Conservation (phyloP, 1,140 invertebrate species). For the Lithobius niger region DNA sequence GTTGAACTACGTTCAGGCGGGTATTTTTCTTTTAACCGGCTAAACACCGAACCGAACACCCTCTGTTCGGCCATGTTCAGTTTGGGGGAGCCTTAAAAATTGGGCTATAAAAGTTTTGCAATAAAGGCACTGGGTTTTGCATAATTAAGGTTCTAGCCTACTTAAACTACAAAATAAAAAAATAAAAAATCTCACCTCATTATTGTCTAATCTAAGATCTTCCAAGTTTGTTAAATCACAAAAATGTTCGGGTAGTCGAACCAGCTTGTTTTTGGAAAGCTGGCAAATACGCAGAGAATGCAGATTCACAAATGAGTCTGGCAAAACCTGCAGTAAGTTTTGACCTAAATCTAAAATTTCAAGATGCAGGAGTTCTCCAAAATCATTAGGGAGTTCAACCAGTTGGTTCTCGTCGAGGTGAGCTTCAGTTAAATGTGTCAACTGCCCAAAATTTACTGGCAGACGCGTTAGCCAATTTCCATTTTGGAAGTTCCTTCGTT, state of each 20-base stretch:
- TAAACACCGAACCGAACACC: no score
- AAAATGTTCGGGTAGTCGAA: conserved; percentile 23
- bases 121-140: no score
- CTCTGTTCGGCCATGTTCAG: no score
- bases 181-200: conserved; percentile 19
- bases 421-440: conserved; percentile 19
- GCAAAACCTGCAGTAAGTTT: conserved; percentile 24
- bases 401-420: conserved; percentile 27
- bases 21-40: no score
- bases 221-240: conserved; percentile 21
- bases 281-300: conserved; percentile 21
- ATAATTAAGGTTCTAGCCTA: no score
- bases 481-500: conserved; percentile 26
- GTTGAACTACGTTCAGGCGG: no score
- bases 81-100: no score
- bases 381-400: conserved; percentile 21
- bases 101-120: no score
- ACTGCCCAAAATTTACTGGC: conserved; percentile 21
- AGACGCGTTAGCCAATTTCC: conserved; percentile 25
- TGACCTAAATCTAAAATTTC: conserved; percentile 27
- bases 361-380: conserved; percentile 23
- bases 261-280: conserved; percentile 25
- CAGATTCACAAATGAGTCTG: conserved; percentile 25
- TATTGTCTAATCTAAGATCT: conserved; percentile 26
- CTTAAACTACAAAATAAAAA: no score